These are phyloP conservation scores for Coelopa pilipes DNA, from an alignment of 2,888 invertebrate genomes.

Conservation along the genomic window DNA sequence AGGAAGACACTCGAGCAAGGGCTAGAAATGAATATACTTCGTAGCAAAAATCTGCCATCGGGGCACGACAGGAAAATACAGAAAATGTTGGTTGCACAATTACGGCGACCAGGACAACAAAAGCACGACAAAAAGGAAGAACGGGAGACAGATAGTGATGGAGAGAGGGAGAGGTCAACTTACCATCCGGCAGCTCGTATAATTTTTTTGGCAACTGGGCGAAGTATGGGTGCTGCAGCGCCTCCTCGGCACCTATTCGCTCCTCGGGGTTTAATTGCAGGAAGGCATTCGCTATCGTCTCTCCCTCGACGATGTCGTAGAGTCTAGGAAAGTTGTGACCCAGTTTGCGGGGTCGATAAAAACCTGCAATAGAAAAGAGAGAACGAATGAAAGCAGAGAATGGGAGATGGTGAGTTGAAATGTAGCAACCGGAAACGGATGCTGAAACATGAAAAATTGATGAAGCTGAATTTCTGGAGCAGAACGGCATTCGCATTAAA, in stretches of 20 bases:
- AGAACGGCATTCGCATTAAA: too few relatives aligned
- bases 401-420: too few relatives aligned
- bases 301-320: constrained; percentile 89
- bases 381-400: not conserved
- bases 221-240: constrained; percentile 92
- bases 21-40: too few relatives aligned
- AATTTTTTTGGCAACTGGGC: constrained; percentile 88
- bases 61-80: not conserved
- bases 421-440: too few relatives aligned
- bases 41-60: too few relatives aligned
- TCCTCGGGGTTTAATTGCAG: constrained; percentile 88
- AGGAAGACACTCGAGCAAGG: too few relatives aligned
- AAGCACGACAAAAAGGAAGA: not conserved
- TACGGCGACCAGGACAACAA: too few relatives aligned
- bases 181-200: constrained; percentile 92
- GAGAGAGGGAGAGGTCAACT: constrained; percentile 58
- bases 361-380: constrained; percentile 67
- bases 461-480: too few relatives aligned
- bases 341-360: constrained; percentile 80
- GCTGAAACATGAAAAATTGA: too few relatives aligned
- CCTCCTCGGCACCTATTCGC: constrained; percentile 87
- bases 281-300: constrained; percentile 85
- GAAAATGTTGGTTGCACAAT: constrained; percentile 2
- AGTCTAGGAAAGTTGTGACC: constrained; percentile 90
- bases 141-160: not conserved